Conservation (phyloP, 2,797 vertebrate species). For the Pitangus sulphuratus region DNA sequence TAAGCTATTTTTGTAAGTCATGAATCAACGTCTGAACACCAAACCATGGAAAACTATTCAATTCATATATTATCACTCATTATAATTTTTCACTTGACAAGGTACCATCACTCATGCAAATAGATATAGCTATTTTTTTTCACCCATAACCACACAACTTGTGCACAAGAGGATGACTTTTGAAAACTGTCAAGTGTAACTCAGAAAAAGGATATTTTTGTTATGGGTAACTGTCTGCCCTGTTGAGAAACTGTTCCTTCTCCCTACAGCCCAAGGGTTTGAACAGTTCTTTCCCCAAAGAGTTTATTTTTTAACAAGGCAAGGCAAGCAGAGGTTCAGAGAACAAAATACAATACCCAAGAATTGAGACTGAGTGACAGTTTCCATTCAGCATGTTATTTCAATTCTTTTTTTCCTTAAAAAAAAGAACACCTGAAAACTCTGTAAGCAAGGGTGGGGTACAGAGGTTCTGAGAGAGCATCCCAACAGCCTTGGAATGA, state of each 20-base stretch:
- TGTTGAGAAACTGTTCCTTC: neutral
- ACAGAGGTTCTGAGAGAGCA: neutral
- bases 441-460: neutral
- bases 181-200: neutral
- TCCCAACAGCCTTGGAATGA: neutral
- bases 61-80: constrained; percentile 28
- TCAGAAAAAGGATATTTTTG: constrained; percentile 19
- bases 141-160: neutral
- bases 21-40: neutral
- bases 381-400: neutral
- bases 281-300: neutral
- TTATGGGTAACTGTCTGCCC: neutral
- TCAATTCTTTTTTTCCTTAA: neutral
- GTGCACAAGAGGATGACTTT: neutral
- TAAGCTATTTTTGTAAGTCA: constrained; percentile 3
- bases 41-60: neutral
- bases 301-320: neutral
- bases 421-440: neutral
- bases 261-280: neutral
- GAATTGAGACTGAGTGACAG: neutral
- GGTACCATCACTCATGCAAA: neutral
- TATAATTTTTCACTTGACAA: neutral
- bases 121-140: neutral
- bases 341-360: neutral
- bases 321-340: neutral